Conservation (phyloP, 1,140 invertebrate species). For the Megathymus violae region DNA sequence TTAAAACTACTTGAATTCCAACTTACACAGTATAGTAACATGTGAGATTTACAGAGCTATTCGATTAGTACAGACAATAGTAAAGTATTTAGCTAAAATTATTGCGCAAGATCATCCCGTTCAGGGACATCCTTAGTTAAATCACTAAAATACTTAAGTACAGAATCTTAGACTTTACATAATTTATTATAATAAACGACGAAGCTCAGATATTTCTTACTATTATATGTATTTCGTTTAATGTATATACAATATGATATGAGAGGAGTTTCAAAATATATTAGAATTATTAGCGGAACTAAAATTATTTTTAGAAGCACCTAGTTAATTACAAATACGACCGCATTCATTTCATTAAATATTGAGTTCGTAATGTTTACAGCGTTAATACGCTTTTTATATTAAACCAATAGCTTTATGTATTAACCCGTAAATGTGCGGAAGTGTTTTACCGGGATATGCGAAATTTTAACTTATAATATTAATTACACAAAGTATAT, state of each 20-base stretch:
- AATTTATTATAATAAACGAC: constrained; percentile 70
- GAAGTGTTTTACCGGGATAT: background rate
- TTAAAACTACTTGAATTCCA: constrained; percentile 78
- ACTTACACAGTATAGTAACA: constrained; percentile 79
- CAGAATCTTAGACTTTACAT: constrained; percentile 68
- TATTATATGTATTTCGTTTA: constrained; percentile 70
- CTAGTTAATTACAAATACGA: constrained; percentile 38
- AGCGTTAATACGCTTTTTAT: background rate
- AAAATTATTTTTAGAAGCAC: constrained; percentile 68
- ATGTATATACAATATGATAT: constrained; percentile 80
- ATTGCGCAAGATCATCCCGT: constrained; percentile 74
- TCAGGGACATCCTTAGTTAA: constrained; percentile 63
- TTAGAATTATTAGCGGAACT: constrained; percentile 65
- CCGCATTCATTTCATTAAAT: constrained; percentile 19
- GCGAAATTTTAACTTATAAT: too few species aligned
- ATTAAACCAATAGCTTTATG: background rate
- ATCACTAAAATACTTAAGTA: constrained; percentile 77
- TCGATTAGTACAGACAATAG: constrained; percentile 77
- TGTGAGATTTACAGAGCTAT: constrained; percentile 81
- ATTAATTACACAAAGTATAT: too few species aligned
- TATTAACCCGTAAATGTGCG: too few species aligned
- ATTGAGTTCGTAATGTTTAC: background rate
- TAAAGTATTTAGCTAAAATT: constrained; percentile 80
- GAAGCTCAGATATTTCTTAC: constrained; percentile 81
- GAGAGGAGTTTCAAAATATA: constrained; percentile 65